These are phyloP conservation scores for Drosophila insularis DNA, from an alignment of 1,140 invertebrate species.

Conservation along the genomic window DNA sequence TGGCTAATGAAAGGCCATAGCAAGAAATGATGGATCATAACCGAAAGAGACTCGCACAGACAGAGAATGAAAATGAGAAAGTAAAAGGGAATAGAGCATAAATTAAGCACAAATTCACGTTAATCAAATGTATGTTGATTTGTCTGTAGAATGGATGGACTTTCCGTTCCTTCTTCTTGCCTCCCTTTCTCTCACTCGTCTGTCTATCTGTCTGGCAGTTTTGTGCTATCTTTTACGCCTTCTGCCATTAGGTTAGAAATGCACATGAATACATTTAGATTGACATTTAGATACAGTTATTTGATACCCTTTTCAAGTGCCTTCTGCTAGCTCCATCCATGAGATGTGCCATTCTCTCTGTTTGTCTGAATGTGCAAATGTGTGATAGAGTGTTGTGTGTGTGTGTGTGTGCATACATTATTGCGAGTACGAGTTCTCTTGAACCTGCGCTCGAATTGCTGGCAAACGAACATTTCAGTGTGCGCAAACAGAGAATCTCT, in stretches of 20 bases:
- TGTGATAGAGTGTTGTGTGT: neutral
- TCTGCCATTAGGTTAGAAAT: constrained; percentile 46
- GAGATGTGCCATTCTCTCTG: neutral
- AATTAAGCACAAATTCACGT: constrained; percentile 76
- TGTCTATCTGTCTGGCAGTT: constrained; percentile 24
- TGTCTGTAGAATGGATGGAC: constrained; percentile 15
- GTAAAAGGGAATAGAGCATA: constrained; percentile 59
- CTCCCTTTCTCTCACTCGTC: constrained; percentile 6
- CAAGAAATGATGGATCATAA: constrained; percentile 64
- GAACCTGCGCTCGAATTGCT: constrained; percentile 17
- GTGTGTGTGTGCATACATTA: constrained; percentile 14
- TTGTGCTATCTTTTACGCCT: constrained; percentile 18
- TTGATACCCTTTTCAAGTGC: constrained; percentile 57
- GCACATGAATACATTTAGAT: constrained; percentile 78
- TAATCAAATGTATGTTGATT: constrained; percentile 75
- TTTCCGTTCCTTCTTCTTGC: neutral
- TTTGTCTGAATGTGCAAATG: constrained; percentile 6
- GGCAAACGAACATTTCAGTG: constrained; percentile 20
- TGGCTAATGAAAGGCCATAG: constrained; percentile 13
- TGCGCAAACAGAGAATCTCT: constrained; percentile 21
- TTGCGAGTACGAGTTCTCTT: constrained; percentile 22
- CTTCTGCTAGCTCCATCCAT: neutral
- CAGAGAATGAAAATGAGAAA: constrained; percentile 5
- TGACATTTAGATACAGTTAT: constrained; percentile 74
- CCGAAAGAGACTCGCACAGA: constrained; percentile 10